A percentile compares a stretch with the other conserved stretches of the same genome.
These are phyloP conservation scores for Hemaris fuciformis DNA, from an alignment of 2,888 invertebrate species.

Conservation along the genomic window DNA sequence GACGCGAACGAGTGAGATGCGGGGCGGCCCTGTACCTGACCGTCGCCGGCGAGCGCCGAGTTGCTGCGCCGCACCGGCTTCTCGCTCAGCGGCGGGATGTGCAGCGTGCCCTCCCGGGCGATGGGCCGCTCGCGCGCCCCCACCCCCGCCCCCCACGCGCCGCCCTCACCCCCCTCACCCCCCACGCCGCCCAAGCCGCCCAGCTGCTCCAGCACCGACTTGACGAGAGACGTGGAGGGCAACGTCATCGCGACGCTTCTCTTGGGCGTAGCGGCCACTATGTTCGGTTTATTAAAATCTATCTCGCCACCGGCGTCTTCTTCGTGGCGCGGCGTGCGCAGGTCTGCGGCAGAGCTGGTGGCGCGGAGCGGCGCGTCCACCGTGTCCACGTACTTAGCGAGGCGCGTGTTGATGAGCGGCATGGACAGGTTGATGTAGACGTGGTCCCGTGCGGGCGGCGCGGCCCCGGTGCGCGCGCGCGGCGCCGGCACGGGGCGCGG, in stretches of 20 bases:
- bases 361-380: slow-evolving; percentile 65
- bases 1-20: slow-evolving; percentile 14
- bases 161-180: slow-evolving; percentile 22
- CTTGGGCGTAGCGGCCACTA: slow-evolving; percentile 73
- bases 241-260: slow-evolving; percentile 53
- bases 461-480: slow-evolving; percentile 66
- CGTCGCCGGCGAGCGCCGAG: slow-evolving; percentile 68
- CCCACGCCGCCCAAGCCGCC: slow-evolving; percentile 28
- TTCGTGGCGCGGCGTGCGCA: slow-evolving; percentile 31
- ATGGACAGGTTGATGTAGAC: slow-evolving; percentile 82
- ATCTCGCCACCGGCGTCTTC: neutral
- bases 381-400: slow-evolving; percentile 52
- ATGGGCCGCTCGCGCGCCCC: slow-evolving; percentile 68
- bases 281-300: slow-evolving; percentile 61
- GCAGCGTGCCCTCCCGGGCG: slow-evolving; percentile 70
- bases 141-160: slow-evolving; percentile 54
- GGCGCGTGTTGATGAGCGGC: slow-evolving; percentile 64
- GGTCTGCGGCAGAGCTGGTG: slow-evolving; percentile 61
- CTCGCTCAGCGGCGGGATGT: slow-evolving; percentile 76
- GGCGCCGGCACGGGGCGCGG: slow-evolving; percentile 83
- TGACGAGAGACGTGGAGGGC: slow-evolving; percentile 72
- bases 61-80: slow-evolving; percentile 77
- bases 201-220: slow-evolving; percentile 67
- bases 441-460: slow-evolving; percentile 74
- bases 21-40: slow-evolving; percentile 72